Conservation (phyloP, 2,797 vertebrate species). For the Neomorphus geoffroyi region DNA sequence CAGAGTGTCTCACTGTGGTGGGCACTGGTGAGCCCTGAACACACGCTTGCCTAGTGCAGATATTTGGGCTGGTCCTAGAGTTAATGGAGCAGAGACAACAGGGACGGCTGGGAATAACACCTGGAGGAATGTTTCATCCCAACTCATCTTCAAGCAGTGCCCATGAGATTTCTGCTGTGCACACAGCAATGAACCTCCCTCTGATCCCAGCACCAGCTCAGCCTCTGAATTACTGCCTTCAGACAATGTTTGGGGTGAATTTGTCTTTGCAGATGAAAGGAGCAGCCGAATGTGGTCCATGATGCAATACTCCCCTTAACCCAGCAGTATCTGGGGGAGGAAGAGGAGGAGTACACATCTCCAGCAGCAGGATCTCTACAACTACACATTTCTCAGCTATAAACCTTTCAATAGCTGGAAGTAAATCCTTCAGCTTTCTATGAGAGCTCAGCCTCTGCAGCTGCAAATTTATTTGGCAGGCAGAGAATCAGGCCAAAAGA, state of each 20-base stretch:
- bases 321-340: not conserved
- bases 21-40: not conserved
- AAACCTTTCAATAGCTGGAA: conserved; percentile 73
- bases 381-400: conserved; percentile 52
- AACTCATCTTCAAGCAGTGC: not conserved
- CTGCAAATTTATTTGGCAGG: conserved; percentile 56
- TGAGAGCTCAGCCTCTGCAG: conserved; percentile 51
- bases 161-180: not conserved
- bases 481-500: conserved; percentile 20
- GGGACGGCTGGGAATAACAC: not conserved
- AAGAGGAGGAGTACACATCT: not conserved
- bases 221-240: not conserved
- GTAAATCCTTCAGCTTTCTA: conserved; percentile 72
- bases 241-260: not conserved
- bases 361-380: conserved; percentile 54
- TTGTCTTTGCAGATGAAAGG: not conserved
- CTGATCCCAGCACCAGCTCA: not conserved
- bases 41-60: accelerated
- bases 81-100: not conserved
- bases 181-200: not conserved
- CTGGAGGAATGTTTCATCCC: not conserved
- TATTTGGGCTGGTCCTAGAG: not conserved
- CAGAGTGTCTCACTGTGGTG: not conserved
- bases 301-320: not conserved
- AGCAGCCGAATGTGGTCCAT: not conserved